Evolutionary conservation across 1,140 invertebrate species (phyloP).

Genomic region (Brachionus paranguensis): DNA sequence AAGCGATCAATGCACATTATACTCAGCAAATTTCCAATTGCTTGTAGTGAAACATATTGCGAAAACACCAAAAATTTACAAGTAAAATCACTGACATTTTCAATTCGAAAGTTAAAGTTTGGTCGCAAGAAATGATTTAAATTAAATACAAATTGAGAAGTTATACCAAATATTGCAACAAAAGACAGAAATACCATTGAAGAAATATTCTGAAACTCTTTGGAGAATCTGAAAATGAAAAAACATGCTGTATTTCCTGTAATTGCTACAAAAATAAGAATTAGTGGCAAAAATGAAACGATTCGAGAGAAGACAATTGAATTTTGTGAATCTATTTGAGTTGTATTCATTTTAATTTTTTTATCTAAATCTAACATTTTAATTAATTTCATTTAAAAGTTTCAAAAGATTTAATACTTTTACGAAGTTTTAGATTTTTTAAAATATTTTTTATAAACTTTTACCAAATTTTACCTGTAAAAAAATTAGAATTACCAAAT

Average conservation of each 20-base stretch:
- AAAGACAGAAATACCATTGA: constrained; percentile 2
- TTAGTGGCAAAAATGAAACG: neutral
- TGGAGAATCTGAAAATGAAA: neutral
- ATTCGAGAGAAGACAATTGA: neutral
- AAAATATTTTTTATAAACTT: too few relatives aligned
- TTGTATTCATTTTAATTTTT: too few relatives aligned
- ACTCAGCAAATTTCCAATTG: neutral
- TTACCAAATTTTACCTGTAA: too few relatives aligned
- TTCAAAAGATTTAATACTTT: too few relatives aligned
- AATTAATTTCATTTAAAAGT: too few relatives aligned
- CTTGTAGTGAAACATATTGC: neutral
- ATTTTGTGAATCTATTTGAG: too few relatives aligned
- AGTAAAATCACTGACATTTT: neutral
- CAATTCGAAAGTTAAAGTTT: neutral
- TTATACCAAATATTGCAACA: neutral
- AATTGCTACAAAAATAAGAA: neutral
- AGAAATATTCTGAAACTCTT: neutral
- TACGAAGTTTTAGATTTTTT: too few relatives aligned
- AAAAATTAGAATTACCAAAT: too few relatives aligned
- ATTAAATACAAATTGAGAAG: neutral
- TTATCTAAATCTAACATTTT: too few relatives aligned
- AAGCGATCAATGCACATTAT: neutral
- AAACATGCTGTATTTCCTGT: neutral
- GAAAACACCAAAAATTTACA: neutral
- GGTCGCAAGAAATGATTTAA: neutral